Percentiles rank a stretch among this genome's conserved stretches.
Evolutionary conservation across 1,140 invertebrate genomes (phyloP).

Genomic region (Bradysia coprophila): DNA sequence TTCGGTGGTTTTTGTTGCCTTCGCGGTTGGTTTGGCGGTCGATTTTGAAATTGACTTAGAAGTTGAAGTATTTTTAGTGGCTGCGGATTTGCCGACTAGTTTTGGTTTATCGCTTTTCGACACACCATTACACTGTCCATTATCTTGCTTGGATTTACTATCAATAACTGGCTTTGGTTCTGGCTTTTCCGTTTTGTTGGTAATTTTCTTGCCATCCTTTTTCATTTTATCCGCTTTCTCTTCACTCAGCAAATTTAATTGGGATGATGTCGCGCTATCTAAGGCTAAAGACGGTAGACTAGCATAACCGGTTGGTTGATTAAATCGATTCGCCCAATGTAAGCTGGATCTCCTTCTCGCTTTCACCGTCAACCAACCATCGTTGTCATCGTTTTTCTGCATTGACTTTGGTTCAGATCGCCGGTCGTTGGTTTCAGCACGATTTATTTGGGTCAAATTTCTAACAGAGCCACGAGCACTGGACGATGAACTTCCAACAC

Average conservation of each 20-base stretch:
- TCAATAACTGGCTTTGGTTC: conserved; percentile 22
- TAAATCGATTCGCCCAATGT: conserved; percentile 42
- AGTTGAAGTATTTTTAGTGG: no score
- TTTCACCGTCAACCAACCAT: conserved; percentile 47
- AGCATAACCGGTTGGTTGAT: conserved; percentile 44
- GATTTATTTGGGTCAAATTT: conserved; percentile 3
- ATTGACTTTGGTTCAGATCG: conserved; percentile 24
- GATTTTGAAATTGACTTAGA: conserved; percentile 21
- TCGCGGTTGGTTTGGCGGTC: not conserved
- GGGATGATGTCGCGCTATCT: conserved; percentile 13
- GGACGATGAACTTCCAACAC: conserved; percentile 6
- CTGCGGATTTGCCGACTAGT: no score
- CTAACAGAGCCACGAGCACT: conserved; percentile 7
- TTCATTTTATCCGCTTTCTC: conserved; percentile 1
- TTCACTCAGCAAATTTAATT: not conserved
- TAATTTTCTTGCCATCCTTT: conserved; percentile 2
- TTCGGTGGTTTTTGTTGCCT: not conserved
- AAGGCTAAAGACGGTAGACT: conserved; percentile 37
- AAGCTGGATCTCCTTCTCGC: conserved; percentile 32
- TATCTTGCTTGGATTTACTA: conserved; percentile 18
- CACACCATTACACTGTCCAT: conserved; percentile 16
- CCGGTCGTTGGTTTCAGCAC: conserved; percentile 7
- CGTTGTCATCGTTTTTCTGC: conserved; percentile 29
- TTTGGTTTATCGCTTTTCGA: no score
- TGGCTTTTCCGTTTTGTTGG: conserved; percentile 19